phyloP scores from a whole-genome alignment of 2,113 vertebrate genomes.

The Herpetotheres cachinnans region DNA sequence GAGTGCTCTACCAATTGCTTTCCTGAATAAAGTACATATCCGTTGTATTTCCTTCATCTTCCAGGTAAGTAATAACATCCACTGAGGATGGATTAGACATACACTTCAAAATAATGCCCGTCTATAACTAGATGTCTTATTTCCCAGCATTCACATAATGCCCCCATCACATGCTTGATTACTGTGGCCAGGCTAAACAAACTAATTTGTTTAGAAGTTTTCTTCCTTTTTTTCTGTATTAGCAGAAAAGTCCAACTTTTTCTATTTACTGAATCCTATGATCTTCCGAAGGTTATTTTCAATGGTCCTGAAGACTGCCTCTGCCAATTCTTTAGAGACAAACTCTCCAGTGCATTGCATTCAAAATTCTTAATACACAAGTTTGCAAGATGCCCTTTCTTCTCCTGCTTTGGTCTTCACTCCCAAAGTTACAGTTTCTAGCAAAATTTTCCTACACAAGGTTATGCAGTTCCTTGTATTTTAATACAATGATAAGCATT shows the following conservation, averaged over 20 bases:
- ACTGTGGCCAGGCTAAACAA: background rate
- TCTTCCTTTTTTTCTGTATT: background rate
- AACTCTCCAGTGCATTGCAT: background rate
- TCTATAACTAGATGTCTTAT: background rate
- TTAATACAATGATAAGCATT: slow-evolving; percentile 16
- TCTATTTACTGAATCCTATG: background rate
- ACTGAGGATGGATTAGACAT: slow-evolving; percentile 1
- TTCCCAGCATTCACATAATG: background rate
- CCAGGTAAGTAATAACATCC: background rate
- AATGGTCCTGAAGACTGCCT: background rate
- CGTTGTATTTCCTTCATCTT: background rate
- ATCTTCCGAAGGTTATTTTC: background rate
- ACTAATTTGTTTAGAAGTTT: background rate
- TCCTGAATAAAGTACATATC: background rate
- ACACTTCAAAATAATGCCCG: background rate
- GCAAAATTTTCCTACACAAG: background rate
- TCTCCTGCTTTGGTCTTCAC: background rate
- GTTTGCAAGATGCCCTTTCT: background rate
- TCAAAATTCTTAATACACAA: background rate
- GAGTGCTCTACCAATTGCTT: background rate
- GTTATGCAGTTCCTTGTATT: background rate
- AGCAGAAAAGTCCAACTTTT: background rate
- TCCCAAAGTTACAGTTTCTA: background rate
- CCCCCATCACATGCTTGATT: background rate
- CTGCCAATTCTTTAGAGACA: background rate